Conservation (phyloP, 2,797 vertebrate genomes). For the Macroramphosus scolopax region DNA sequence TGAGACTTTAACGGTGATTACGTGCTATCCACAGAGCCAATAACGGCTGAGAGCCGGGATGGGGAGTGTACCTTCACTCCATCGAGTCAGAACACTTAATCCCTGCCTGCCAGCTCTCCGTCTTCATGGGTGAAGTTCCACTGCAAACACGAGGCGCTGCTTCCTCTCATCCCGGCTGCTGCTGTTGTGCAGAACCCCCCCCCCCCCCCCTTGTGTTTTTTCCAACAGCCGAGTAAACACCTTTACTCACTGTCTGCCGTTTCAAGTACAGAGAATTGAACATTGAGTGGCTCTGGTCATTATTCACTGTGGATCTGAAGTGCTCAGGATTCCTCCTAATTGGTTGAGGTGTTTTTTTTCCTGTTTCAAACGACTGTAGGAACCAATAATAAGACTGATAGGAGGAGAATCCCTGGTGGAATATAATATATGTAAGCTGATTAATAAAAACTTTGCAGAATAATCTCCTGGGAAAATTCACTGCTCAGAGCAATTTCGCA, state of each 20-base stretch:
- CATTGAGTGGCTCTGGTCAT: slow-evolving; percentile 4
- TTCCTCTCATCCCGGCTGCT: no score
- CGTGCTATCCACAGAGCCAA: slow-evolving; percentile 39
- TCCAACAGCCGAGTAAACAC: no score
- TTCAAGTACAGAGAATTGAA: slow-evolving; percentile 32
- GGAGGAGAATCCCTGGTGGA: slow-evolving; percentile 21
- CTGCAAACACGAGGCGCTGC: slow-evolving; percentile 12
- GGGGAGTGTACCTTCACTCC: slow-evolving; percentile 34
- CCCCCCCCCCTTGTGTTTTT: no score
- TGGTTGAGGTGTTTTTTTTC: slow-evolving; percentile 26
- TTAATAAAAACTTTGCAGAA: slow-evolving; percentile 30
- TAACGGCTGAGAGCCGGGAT: slow-evolving; percentile 38
- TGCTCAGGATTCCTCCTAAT: slow-evolving; percentile 34
- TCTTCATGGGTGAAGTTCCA: slow-evolving; percentile 15
- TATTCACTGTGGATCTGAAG: slow-evolving; percentile 37
- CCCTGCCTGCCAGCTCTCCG: slow-evolving; percentile 10
- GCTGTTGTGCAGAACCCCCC: no score
- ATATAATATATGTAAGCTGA: slow-evolving; percentile 33
- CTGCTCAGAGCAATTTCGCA: slow-evolving; percentile 15
- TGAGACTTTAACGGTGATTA: slow-evolving; percentile 57
- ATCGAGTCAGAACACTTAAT: slow-evolving; percentile 29
- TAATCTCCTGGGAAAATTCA: slow-evolving; percentile 17
- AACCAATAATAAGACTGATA: slow-evolving; percentile 35
- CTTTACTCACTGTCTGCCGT: slow-evolving; percentile 11
- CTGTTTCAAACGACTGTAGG: slow-evolving; percentile 18